Conservation (phyloP, 2,888 invertebrate genomes). For the Sinotaia quadrata region DNA sequence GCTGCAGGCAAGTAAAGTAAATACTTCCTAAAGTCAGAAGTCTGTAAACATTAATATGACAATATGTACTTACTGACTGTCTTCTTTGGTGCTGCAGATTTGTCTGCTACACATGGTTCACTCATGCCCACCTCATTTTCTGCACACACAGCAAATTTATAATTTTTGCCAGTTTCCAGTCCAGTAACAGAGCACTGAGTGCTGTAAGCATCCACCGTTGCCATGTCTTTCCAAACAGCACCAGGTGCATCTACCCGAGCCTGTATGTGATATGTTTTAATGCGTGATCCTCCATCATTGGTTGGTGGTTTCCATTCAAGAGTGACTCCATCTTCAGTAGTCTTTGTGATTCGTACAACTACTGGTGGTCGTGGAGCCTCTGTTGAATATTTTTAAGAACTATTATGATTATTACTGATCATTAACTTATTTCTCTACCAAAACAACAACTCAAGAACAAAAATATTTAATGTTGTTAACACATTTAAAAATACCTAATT, state of each 20-base stretch:
- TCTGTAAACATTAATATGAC: no score
- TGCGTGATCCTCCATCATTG: conserved; percentile 65
- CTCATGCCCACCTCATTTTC: conserved; percentile 68
- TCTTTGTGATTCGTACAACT: conserved; percentile 31
- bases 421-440: no score
- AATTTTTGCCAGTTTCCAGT: conserved; percentile 61
- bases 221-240: conserved; percentile 56
- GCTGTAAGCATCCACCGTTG: conserved; percentile 50
- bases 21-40: not conserved
- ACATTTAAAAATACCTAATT: no score
- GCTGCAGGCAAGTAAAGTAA: not conserved
- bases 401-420: not conserved
- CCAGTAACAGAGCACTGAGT: conserved; percentile 45
- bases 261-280: conserved; percentile 57
- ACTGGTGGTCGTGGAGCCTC: conserved; percentile 23
- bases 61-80: conserved; percentile 58
- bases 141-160: conserved; percentile 69
- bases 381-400: not conserved
- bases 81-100: conserved; percentile 49
- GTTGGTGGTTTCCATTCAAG: conserved; percentile 70
- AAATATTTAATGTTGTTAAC: no score
- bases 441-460: no score
- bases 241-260: conserved; percentile 50
- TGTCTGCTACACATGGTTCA: conserved; percentile 52
- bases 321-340: conserved; percentile 51